Percentiles rank a stretch among this genome's conserved stretches.
phyloP scores from a whole-genome alignment of 2,888 invertebrate genomes.

The Perdita meconis region DNA sequence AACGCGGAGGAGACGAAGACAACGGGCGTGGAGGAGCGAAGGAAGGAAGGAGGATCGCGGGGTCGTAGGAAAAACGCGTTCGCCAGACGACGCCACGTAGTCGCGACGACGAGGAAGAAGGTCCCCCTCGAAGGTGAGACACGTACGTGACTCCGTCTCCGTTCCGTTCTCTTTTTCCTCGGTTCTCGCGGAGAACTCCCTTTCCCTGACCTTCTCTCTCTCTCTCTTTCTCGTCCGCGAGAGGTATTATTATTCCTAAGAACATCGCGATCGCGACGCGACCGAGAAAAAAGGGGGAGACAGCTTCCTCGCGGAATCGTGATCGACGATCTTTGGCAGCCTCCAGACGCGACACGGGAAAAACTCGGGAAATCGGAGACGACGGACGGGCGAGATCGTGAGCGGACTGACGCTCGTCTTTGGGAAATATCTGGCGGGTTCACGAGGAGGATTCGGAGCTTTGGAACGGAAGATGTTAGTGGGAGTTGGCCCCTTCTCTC shows the following conservation, averaged over 20 bases:
- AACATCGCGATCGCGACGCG: conserved; percentile 38
- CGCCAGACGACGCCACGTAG: conserved; percentile 53
- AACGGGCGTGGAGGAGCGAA: conserved; percentile 3
- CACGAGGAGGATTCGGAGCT: too few relatives aligned
- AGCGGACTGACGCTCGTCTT: background rate
- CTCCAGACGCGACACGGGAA: conserved; percentile 17
- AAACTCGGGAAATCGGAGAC: conserved; percentile 10
- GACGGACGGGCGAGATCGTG: background rate
- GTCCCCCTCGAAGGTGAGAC: conserved; percentile 46
- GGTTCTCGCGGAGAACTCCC: background rate
- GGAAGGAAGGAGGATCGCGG: conserved; percentile 25
- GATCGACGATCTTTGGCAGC: conserved; percentile 45
- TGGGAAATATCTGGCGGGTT: too few relatives aligned
- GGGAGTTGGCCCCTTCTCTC: too few relatives aligned
- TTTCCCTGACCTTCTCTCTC: too few relatives aligned
- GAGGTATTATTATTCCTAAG: conserved; percentile 52
- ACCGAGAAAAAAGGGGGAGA: background rate
- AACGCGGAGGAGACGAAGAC: conserved; percentile 16
- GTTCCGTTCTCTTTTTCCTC: conserved; percentile 10
- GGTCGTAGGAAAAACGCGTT: conserved; percentile 46
- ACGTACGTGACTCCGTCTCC: conserved; percentile 42
- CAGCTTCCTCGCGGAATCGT: conserved; percentile 36
- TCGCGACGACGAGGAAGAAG: conserved; percentile 48
- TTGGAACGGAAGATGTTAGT: too few relatives aligned
- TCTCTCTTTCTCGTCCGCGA: conserved; percentile 9